phyloP scores from a whole-genome alignment of 1,140 invertebrate species.

The Maniola jurtina region DNA sequence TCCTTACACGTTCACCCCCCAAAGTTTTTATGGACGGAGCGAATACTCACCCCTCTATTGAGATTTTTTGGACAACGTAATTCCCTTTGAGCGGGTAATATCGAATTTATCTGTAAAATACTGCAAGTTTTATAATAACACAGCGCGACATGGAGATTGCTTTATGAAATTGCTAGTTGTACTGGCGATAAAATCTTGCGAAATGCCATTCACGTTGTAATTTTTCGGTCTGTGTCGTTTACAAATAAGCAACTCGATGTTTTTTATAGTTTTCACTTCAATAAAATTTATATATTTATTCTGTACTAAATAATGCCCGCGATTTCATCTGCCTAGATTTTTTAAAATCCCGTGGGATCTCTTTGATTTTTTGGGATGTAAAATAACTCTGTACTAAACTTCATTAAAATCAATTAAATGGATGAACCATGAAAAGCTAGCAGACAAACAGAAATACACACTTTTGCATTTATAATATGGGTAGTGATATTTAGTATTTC shows the following conservation, averaged over 20 bases:
- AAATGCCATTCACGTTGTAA: neutral
- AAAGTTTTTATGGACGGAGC: constrained; percentile 72
- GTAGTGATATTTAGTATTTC: too few species aligned
- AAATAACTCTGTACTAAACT: too few species aligned
- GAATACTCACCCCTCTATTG: constrained; percentile 58
- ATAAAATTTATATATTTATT: too few species aligned
- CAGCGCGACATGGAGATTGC: constrained; percentile 3
- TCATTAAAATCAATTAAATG: too few species aligned
- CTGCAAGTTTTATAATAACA: constrained; percentile 18
- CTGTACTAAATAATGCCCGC: too few species aligned
- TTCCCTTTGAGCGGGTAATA: constrained; percentile 34
- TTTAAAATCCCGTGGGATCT: too few species aligned
- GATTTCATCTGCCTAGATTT: too few species aligned
- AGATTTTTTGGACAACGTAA: constrained; percentile 55
- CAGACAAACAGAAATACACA: too few species aligned
- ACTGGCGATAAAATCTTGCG: constrained; percentile 1
- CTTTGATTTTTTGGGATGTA: too few species aligned
- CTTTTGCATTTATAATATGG: too few species aligned
- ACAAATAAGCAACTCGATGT: neutral
- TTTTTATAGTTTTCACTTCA: too few species aligned
- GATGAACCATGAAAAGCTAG: too few species aligned
- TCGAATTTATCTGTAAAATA: constrained; percentile 22
- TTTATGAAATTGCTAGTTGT: constrained; percentile 15
- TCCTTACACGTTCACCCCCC: constrained; percentile 74
- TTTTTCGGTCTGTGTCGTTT: neutral